phyloP scores from a whole-genome alignment of 2,797 vertebrate species.

The Pantherophis alleghaniensis region DNA sequence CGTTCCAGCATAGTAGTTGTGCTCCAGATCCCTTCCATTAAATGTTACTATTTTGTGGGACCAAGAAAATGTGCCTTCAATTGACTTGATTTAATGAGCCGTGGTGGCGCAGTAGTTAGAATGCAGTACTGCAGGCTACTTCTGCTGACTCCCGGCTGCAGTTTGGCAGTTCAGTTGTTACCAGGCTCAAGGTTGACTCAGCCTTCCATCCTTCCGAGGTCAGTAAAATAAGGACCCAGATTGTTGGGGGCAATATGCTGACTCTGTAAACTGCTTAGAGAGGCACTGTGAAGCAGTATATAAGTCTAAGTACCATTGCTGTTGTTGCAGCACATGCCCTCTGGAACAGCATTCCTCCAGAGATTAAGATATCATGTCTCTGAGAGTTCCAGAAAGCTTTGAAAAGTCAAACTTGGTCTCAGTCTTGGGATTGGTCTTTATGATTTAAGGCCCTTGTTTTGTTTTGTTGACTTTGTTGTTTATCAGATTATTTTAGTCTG shows the following conservation, averaged over 20 bases:
- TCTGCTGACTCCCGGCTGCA: no score
- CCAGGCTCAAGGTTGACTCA: no score
- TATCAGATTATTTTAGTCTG: neutral
- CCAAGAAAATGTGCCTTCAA: neutral
- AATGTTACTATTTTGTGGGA: neutral
- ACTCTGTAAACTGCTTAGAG: no score
- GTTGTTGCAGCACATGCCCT: neutral
- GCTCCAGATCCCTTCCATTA: neutral
- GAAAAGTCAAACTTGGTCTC: neutral
- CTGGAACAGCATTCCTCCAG: neutral
- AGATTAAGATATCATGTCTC: neutral
- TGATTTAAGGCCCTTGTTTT: neutral
- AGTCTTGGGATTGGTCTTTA: neutral
- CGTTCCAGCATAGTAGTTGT: neutral
- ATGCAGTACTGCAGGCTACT: no score
- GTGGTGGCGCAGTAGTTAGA: no score
- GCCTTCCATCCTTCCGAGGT: no score
- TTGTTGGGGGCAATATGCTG: no score
- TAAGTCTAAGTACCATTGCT: no score
- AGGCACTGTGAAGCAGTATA: no score
- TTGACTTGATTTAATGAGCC: no score
- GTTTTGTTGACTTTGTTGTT: neutral
- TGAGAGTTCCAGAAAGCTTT: neutral
- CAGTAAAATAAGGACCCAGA: no score
- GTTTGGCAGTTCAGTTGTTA: no score